Evolutionary conservation across 2,888 invertebrate genomes (phyloP), one percentile per base, ranked within the genome.

Genomic region (Drosophila imparisetae): DNA sequence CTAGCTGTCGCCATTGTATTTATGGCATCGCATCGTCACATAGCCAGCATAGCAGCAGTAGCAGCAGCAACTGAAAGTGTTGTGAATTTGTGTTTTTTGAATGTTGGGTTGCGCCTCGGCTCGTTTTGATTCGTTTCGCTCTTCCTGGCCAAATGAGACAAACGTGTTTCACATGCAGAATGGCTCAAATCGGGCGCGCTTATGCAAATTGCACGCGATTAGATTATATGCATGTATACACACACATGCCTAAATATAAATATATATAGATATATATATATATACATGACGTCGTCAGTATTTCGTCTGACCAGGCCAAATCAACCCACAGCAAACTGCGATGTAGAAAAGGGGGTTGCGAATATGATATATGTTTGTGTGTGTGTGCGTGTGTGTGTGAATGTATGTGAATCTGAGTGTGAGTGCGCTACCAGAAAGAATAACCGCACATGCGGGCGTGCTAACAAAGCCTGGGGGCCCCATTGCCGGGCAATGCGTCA

Each of bases 111-210:
- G 13, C 24, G 24, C 24, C 15, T 24, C 52, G 53, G 30, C 50
- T 45, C 54, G 67, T 59, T 52, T 24, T 45, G 38, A 68, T 66
- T 66, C 64, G 64, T 67, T 75, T 78, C 75, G 78, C 73, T 81
- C 83, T 83, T 77, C 78, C 88, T 80, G 80, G 83, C 78, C 88
- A 83, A 86, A 86, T 88, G 85, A 81, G 80, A 75, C 88, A 86
- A 88, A 86, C 85, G 85, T 86, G 85, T 81, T 86, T 86, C 86
- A 81, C 83, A 86, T 86, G 76, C 69, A 72, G 24, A 81, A 71
- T 72, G 86, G 57, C 66, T 57, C 34, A 55, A 77, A 77, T 66
- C 58, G 72, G 75, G 67, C 81, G 74, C 72, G 81, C 86, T 87
- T 85, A 87, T 85, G 85, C 88, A 85, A 85, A 85, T 85, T 66